Conservation (phyloP, 2,888 invertebrate genomes). For the Aphidoletes aphidimyza region DNA sequence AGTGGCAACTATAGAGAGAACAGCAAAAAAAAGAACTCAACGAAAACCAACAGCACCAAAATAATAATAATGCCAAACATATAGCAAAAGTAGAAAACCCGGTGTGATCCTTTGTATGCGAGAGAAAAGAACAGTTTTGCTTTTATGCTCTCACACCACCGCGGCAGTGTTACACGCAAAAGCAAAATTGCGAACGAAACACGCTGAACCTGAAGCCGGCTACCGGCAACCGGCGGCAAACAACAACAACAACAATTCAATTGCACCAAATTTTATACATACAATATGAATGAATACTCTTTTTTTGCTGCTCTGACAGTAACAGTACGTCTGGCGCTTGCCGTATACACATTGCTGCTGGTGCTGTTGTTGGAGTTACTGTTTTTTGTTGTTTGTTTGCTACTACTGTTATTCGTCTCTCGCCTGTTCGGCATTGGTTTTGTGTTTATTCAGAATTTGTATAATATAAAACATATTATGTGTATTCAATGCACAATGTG, state of each 20-base stretch:
- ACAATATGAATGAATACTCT: slow-evolving; percentile 51
- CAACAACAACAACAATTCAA: background rate
- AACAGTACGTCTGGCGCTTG: slow-evolving; percentile 45
- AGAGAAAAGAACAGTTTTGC: slow-evolving; percentile 47
- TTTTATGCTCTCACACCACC: slow-evolving; percentile 28
- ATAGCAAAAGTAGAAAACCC: background rate
- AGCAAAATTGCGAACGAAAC: slow-evolving; percentile 11
- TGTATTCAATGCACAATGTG: slow-evolving; percentile 46
- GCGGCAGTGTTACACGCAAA: slow-evolving; percentile 11
- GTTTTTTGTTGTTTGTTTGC: background rate
- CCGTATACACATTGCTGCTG: background rate
- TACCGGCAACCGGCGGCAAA: slow-evolving; percentile 44
- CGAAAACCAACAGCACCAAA: slow-evolving; percentile 16
- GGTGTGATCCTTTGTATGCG: slow-evolving; percentile 34
- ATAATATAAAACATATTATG: slow-evolving; percentile 51
- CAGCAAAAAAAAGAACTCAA: background rate
- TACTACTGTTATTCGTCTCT: too few species aligned
- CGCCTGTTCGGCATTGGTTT: background rate
- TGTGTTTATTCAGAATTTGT: slow-evolving; percentile 51
- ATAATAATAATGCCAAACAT: slow-evolving; percentile 34
- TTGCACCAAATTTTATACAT: slow-evolving; percentile 43
- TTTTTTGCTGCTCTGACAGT: too few species aligned
- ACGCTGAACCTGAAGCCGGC: slow-evolving; percentile 33
- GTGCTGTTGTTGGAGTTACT: background rate
- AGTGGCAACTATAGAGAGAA: too few species aligned